These are phyloP conservation scores for Trachelus stipa DNA, from an alignment of 2,888 invertebrate genomes.

Conservation along the genomic window DNA sequence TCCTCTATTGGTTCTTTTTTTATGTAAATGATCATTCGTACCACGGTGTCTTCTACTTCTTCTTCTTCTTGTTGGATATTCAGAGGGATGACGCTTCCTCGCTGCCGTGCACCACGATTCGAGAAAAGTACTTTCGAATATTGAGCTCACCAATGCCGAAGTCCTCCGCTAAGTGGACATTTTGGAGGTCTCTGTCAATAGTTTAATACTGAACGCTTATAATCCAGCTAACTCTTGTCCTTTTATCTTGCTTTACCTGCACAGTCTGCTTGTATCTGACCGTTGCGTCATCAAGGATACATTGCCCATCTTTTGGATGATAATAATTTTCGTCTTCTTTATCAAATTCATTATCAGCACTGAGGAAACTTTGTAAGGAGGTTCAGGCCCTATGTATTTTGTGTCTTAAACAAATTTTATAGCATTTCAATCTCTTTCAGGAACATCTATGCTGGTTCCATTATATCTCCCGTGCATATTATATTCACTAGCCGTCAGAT, in stretches of 20 bases:
- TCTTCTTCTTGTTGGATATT: neutral
- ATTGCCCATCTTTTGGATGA: neutral
- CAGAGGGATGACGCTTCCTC: neutral
- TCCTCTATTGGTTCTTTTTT: neutral
- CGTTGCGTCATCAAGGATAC: neutral
- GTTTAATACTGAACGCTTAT: neutral
- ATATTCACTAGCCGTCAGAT: too few relatives aligned
- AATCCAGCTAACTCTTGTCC: neutral
- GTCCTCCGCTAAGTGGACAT: slow-evolving; percentile 55
- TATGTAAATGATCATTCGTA: neutral
- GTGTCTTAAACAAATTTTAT: too few relatives aligned
- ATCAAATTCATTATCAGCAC: neutral
- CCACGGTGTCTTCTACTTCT: neutral
- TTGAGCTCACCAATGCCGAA: slow-evolving; percentile 51
- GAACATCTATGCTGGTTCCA: too few relatives aligned
- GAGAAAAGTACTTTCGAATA: slow-evolving; percentile 12
- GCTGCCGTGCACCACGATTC: neutral
- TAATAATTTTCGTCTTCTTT: neutral
- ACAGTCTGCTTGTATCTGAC: neutral
- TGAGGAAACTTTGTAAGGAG: too few relatives aligned
- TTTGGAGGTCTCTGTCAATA: slow-evolving; percentile 55
- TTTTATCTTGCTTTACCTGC: neutral
- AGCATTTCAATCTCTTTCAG: too few relatives aligned
- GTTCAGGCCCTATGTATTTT: too few relatives aligned
- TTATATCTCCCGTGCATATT: too few relatives aligned